Evolutionary conservation across 1,140 invertebrate genomes (phyloP).

Genomic region (Uloborus diversus): DNA sequence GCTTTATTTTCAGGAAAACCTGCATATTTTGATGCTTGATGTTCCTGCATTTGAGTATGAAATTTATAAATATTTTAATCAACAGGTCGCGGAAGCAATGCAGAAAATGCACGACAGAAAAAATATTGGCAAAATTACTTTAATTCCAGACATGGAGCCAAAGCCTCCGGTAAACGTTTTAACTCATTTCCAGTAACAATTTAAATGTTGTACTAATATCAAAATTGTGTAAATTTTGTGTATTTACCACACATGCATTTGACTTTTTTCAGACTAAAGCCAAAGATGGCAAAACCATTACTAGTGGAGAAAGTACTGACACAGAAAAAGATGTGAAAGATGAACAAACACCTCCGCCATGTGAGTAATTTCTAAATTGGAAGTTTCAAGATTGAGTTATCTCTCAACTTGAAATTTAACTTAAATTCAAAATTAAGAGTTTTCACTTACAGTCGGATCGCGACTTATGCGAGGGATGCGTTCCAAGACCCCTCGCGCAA

Average conservation of each 20-base stretch:
- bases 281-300: conserved; percentile 37
- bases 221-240: no score
- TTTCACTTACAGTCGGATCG: no score
- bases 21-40: no score
- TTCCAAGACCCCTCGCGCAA: no score
- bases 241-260: no score
- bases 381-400: no score
- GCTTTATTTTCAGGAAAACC: no score
- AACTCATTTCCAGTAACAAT: background rate
- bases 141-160: conserved; percentile 78
- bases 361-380: conserved; percentile 13
- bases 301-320: conserved; percentile 48
- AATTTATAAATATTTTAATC: no score
- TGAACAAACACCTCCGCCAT: conserved; percentile 44
- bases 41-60: no score
- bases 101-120: conserved; percentile 91
- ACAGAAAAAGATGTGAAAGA: conserved; percentile 46
- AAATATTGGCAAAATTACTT: conserved; percentile 87
- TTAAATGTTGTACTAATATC: background rate
- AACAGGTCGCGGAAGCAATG: conserved; percentile 86
- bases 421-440: no score
- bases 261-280: conserved; percentile 18
- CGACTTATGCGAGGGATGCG: no score
- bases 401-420: no score
- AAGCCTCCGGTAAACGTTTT: conserved; percentile 58